Evolutionary conservation across 35 echinoderm and acorn worm genomes (phyloP), one percentile per base, ranked within the genome.

Genomic region (Diadema setosum): DNA sequence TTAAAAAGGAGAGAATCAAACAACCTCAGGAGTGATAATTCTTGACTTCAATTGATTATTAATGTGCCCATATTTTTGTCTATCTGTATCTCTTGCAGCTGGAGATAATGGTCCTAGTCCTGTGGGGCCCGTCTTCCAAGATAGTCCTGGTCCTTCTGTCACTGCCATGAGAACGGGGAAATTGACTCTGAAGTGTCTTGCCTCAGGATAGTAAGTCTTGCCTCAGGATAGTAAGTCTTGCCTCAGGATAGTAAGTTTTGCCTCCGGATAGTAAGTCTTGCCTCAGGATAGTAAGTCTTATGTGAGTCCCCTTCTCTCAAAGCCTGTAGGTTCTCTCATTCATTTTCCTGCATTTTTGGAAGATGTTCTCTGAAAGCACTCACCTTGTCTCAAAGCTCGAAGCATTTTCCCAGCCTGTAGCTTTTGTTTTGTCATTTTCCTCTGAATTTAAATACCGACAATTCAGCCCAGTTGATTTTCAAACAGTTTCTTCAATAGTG

Each of bases 171-270:
- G 85, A 40, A 48, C 85, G 0, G 7, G 75, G 43, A 17, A 44
- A 73, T 45, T 87, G 44, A 44, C 26, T 3, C 0, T 87, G 2
- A 87, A 75, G 31, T 87, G 85, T 35, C 48, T 75, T n/a, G 85
- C 85, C 44, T 36, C 45, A 42, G 85, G 85, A 87, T 50, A 45
- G 20, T 60, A 85, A 58, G 27, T 85, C 17, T 83, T 29, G 9
- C 29, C 58, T 83, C 39, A 34, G 58, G 50, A 3, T 44, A 20
- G 20, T 60, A 85, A 58, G 27, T 85, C 17, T 83, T 29, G 9
- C 29, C 58, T 83, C 39, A 34, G 58, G 50, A 3, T 44, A 20
- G 9, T 30, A 6, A 1, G 6, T 18, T 24, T 33, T 20, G 1
- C 15, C 11, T 35, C 21, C 46, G n/a, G n/a, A n/a, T n/a, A n/a